Evolutionary conservation across 2,888 invertebrate species (phyloP).

Genomic region (Malthinus seriepunctatus): DNA sequence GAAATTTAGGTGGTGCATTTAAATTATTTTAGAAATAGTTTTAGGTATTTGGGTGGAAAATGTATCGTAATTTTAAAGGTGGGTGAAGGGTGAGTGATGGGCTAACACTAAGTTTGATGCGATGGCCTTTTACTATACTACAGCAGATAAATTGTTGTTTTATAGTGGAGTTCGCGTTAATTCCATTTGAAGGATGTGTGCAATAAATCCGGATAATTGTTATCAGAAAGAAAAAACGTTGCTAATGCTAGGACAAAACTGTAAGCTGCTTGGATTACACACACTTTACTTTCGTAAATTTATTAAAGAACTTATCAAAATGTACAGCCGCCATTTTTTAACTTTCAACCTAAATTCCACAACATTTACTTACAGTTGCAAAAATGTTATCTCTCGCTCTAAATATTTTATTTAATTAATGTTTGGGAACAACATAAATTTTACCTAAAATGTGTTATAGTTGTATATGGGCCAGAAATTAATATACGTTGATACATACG

Average conservation of each 20-base stretch:
- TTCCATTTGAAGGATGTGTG: slow-evolving; percentile 52
- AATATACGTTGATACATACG: too few relatives aligned
- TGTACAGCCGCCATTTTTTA: neutral
- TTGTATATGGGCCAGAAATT: too few relatives aligned
- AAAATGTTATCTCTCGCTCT: too few relatives aligned
- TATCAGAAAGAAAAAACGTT: slow-evolving; percentile 47
- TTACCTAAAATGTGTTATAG: too few relatives aligned
- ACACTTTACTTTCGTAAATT: slow-evolving; percentile 21
- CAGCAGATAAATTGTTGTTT: slow-evolving; percentile 51
- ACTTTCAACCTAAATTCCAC: too few relatives aligned
- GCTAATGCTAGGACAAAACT: slow-evolving; percentile 24
- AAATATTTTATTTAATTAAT: too few relatives aligned
- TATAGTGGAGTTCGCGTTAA: slow-evolving; percentile 50
- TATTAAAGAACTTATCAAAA: slow-evolving; percentile 12
- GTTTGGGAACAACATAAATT: too few relatives aligned
- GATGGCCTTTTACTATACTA: slow-evolving; percentile 29
- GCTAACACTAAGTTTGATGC: slow-evolving; percentile 40
- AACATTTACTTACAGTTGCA: too few relatives aligned
- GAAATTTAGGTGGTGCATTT: slow-evolving; percentile 5
- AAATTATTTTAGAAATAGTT: slow-evolving; percentile 20
- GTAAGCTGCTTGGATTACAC: slow-evolving; percentile 20
- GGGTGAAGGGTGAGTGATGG: slow-evolving; percentile 43
- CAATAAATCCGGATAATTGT: slow-evolving; percentile 53
- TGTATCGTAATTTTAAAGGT: slow-evolving; percentile 34
- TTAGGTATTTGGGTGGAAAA: slow-evolving; percentile 4